phyloP scores from a whole-genome alignment of 35 echinoderm and acorn worm genomes.

The Ptychodera flava region DNA sequence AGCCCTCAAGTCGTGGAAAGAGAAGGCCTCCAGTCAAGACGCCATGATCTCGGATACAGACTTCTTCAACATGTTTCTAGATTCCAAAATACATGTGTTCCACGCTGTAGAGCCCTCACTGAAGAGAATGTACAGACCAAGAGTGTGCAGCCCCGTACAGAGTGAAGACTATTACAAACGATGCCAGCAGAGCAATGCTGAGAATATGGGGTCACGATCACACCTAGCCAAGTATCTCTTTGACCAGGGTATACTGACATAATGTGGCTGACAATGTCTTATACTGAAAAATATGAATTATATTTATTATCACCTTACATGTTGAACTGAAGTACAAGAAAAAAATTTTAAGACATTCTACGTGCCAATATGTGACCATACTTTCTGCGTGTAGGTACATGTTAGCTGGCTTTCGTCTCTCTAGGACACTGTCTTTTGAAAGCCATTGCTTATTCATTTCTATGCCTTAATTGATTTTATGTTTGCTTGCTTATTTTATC shows the following conservation, averaged over 20 bases:
- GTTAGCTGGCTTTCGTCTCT: too few species aligned
- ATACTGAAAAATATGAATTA: too few species aligned
- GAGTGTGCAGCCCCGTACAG: slow-evolving; percentile 71
- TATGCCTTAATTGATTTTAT: too few species aligned
- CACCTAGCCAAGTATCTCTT: slow-evolving; percentile 60
- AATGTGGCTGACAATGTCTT: too few species aligned
- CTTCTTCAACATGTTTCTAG: slow-evolving; percentile 97
- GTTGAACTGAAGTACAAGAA: too few species aligned
- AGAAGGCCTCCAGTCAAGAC: slow-evolving; percentile 84
- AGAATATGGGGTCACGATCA: slow-evolving; percentile 72
- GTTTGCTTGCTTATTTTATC: too few species aligned
- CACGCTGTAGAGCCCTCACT: slow-evolving; percentile 89
- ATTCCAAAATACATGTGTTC: slow-evolving; percentile 73
- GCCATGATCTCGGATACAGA: slow-evolving; percentile 94
- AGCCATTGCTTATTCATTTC: too few species aligned
- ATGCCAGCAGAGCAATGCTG: slow-evolving; percentile 70
- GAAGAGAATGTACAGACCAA: slow-evolving; percentile 63
- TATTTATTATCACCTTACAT: too few species aligned
- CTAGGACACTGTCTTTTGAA: too few species aligned
- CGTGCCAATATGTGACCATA: too few species aligned
- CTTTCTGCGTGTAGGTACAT: too few species aligned
- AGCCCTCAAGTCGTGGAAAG: slow-evolving; percentile 77
- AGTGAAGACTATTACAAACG: slow-evolving; percentile 84
- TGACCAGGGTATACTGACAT: not conserved
- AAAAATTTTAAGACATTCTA: too few species aligned